Evolutionary conservation across 2,797 vertebrate genomes (phyloP).

Genomic region (Acestrorhynchus altus): DNA sequence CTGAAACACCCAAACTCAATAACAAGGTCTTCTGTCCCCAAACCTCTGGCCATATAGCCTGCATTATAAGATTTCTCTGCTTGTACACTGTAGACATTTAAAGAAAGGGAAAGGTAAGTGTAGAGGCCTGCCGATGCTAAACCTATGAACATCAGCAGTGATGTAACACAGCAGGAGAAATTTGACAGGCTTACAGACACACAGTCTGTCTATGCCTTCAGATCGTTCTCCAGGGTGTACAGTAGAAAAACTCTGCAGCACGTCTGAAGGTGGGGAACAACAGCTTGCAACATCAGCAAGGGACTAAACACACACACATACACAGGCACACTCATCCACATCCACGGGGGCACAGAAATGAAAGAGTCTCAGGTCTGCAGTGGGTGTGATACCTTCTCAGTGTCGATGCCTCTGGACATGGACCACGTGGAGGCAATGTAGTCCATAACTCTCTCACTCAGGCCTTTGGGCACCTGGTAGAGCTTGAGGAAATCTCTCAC

Average conservation of each 20-base stretch:
- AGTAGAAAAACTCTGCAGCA: not conserved
- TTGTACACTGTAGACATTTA: too few species aligned
- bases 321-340: not conserved
- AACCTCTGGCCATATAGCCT: too few species aligned
- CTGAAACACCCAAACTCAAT: too few species aligned
- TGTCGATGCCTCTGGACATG: slow-evolving; percentile 97
- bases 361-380: slow-evolving; percentile 46
- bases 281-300: not conserved
- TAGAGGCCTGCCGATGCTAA: too few species aligned
- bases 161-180: not conserved
- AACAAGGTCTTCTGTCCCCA: too few species aligned
- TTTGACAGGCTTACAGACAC: not conserved
- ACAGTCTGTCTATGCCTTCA: not conserved
- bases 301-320: not conserved
- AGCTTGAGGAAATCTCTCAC: slow-evolving; percentile 97
- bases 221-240: not conserved
- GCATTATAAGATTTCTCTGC: too few species aligned
- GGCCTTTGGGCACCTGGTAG: slow-evolving; percentile 96
- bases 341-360: slow-evolving; percentile 22
- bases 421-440: slow-evolving; percentile 99
- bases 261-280: not conserved
- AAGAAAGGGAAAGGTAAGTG: too few species aligned
- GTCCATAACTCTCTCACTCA: slow-evolving; percentile 98
- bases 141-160: too few species aligned
- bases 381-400: slow-evolving; percentile 83